phyloP scores from a whole-genome alignment of 2,888 invertebrate genomes.

The Drosophila koepferae region DNA sequence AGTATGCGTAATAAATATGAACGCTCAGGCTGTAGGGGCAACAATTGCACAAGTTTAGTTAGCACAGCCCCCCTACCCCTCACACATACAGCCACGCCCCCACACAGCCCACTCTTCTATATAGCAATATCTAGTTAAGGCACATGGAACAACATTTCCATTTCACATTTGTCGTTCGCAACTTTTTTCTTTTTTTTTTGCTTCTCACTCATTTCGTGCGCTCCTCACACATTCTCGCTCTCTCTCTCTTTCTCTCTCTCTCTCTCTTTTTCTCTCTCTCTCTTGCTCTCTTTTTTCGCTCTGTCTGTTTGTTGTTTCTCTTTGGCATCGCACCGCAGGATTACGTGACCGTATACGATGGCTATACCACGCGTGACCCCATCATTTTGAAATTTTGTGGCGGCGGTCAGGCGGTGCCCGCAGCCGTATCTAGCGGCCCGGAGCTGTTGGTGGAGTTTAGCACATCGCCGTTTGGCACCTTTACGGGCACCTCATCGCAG shows the following conservation, averaged over 20 bases:
- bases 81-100: constrained; percentile 22
- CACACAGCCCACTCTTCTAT: background rate
- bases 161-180: constrained; percentile 67
- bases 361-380: constrained; percentile 94
- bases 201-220: constrained; percentile 71
- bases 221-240: constrained; percentile 65
- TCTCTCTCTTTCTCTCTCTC: constrained; percentile 29
- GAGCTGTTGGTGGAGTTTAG: constrained; percentile 95
- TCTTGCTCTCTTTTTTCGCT: constrained; percentile 8
- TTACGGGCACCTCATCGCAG: constrained; percentile 91
- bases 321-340: constrained; percentile 86
- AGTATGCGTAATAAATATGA: constrained; percentile 46
- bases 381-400: constrained; percentile 95
- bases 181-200: constrained; percentile 29
- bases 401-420: constrained; percentile 94
- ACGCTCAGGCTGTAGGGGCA: constrained; percentile 40
- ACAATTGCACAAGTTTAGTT: constrained; percentile 48
- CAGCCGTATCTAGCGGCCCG: constrained; percentile 94
- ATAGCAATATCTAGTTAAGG: constrained; percentile 39
- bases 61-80: constrained; percentile 20
- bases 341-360: constrained; percentile 95
- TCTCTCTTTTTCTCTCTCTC: constrained; percentile 11
- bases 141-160: constrained; percentile 63
- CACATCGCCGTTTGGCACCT: constrained; percentile 95
- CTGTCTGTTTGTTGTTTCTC: constrained; percentile 25